Evolutionary conservation across 1,140 invertebrate genomes (phyloP).

Genomic region (Lineus longissimus): DNA sequence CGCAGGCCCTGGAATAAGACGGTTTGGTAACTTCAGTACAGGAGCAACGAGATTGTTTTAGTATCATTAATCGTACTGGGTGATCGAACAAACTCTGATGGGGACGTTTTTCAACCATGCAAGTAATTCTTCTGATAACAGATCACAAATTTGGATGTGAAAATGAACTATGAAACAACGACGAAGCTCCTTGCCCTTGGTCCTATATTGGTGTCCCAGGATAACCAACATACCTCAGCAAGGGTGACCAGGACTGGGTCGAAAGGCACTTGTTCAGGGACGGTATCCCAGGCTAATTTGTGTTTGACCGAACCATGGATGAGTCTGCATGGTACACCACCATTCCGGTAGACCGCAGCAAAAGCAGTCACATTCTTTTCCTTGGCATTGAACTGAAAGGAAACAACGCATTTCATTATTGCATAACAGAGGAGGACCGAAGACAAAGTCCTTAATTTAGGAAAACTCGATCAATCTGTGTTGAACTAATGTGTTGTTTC

Average conservation of each 20-base stretch:
- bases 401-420: no score
- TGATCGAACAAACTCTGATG: background rate
- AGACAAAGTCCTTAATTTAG: no score
- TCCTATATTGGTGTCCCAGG: background rate
- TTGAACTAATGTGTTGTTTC: no score
- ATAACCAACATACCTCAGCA: slow-evolving; percentile 38
- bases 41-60: background rate
- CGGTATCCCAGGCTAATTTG: slow-evolving; percentile 47
- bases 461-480: no score
- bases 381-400: slow-evolving; percentile 11
- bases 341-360: slow-evolving; percentile 46
- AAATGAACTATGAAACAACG: no score
- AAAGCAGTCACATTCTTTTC: slow-evolving; percentile 41
- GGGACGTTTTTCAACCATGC: no score
- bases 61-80: background rate
- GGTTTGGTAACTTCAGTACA: background rate
- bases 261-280: slow-evolving; percentile 47
- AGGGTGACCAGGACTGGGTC: slow-evolving; percentile 49
- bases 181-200: no score
- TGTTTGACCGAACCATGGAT: slow-evolving; percentile 53
- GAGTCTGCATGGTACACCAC: slow-evolving; percentile 50
- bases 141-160: no score
- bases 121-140: no score
- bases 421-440: no score
- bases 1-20: slow-evolving; percentile 40